These are phyloP conservation scores for Fistularia commersonii DNA, from an alignment of 2,797 vertebrate species.

Conservation along the genomic window DNA sequence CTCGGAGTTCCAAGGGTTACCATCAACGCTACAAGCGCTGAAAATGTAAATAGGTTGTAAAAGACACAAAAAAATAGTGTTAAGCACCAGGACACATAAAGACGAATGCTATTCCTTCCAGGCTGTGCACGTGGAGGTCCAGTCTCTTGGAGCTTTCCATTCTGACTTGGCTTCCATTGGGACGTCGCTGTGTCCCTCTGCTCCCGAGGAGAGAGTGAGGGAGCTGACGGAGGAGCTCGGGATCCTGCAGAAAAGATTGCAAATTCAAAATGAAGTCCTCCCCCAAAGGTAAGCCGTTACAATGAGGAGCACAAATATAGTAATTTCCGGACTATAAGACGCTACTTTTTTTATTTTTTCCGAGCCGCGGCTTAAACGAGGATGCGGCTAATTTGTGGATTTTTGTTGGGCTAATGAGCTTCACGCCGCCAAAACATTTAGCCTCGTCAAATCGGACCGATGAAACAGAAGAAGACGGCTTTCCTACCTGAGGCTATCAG, in stretches of 20 bases:
- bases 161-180: slow-evolving; percentile 72
- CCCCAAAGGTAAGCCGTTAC: slow-evolving; percentile 77
- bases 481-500: too few species aligned
- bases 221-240: slow-evolving; percentile 76
- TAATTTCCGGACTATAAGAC: too few species aligned
- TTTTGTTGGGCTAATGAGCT: too few species aligned
- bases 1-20: too few species aligned
- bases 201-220: slow-evolving; percentile 73
- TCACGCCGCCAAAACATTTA: too few species aligned
- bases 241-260: slow-evolving; percentile 76
- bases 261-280: slow-evolving; percentile 71
- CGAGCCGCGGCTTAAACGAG: too few species aligned
- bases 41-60: too few species aligned
- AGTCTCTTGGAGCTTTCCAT: slow-evolving; percentile 67
- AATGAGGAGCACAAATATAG: not conserved
- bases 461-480: not conserved
- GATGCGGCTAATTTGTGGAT: too few species aligned
- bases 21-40: too few species aligned
- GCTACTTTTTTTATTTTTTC: too few species aligned
- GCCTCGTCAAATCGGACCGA: too few species aligned
- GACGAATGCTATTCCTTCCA: slow-evolving; percentile 43
- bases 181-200: slow-evolving; percentile 73
- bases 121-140: slow-evolving; percentile 78
- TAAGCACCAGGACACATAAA: not conserved
- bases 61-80: too few species aligned